Evolutionary conservation across 2,113 vertebrate species (phyloP), one percentile per base, ranked within the genome.

Genomic region (Lates calcarifer): DNA sequence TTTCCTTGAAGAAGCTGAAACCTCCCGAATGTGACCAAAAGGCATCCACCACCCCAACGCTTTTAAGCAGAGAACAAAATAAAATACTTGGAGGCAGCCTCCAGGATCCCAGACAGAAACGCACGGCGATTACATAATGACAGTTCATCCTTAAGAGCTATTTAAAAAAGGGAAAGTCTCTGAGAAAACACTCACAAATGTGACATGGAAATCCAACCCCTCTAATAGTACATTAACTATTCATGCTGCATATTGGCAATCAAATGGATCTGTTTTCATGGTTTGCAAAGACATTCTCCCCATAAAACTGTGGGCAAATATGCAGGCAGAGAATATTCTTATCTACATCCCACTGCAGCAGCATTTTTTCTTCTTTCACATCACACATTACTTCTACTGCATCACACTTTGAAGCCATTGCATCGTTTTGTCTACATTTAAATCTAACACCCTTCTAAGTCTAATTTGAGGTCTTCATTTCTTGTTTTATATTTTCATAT

Each of bases 191-290:
- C 69, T 79, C 71, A 65, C 72, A 64, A 76, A 83, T 45, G 66
- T 49, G 67, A 77, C 79, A 71, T 77, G 71, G 83, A 86, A 86
- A 84, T 63, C 69, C 53, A 80, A 61, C 41, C 55, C 67, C 47
- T 55, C 64, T 86, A 90, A 88, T 79, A 85, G 85, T 24, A 35
- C 79, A 92, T 91, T 82, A 90, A 91, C 43, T 88, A 91, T 94
- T 92, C 81, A 94, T 90, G 90, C 74, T 33, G 73, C 86, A 45
- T 78, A 70, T 86, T 72, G 86, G 79, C 85, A 88, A 90, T 89
- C 74, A 81, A 81, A 81, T 57, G 65, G 26, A 47, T 85, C 68
- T 58, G 70, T 81, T 82, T 86, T 68, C 64, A 63, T 39, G 63
- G 15, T 78, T 84, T 67, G 75, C 75, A 45, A 72, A 90, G 58